Conservation (phyloP, 2,113 vertebrate genomes). For the Centropristis striata region DNA sequence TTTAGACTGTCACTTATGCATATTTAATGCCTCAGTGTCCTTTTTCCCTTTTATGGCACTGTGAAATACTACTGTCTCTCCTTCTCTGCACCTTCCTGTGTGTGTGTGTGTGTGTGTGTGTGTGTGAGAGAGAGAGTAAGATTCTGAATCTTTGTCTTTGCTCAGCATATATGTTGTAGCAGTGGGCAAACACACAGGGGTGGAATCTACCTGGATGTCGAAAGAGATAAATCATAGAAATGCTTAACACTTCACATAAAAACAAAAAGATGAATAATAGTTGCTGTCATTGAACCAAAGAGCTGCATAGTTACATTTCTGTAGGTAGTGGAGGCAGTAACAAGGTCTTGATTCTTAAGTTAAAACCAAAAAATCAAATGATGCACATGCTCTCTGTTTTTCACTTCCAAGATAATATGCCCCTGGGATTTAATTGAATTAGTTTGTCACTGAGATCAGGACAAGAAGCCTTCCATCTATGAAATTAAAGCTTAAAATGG, state of each 20-base stretch:
- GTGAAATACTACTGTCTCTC: conserved; percentile 78
- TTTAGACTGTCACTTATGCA: conserved; percentile 83
- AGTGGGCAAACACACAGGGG: conserved; percentile 20
- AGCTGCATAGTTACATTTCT: conserved; percentile 22
- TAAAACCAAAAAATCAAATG: too few species aligned
- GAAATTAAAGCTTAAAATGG: background rate
- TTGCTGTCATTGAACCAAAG: conserved; percentile 29
- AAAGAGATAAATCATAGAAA: conserved; percentile 30
- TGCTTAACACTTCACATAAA: background rate
- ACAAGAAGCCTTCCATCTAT: background rate
- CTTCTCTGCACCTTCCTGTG: conserved; percentile 39
- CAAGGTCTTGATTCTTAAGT: background rate
- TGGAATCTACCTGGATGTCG: conserved; percentile 21
- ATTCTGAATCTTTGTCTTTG: conserved; percentile 35
- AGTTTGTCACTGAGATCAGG: too few species aligned
- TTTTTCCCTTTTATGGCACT: conserved; percentile 78
- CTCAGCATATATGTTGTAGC: conserved; percentile 20
- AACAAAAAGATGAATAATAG: conserved; percentile 17
- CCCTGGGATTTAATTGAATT: background rate
- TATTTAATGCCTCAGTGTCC: conserved; percentile 84
- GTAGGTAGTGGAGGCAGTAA: conserved; percentile 9
- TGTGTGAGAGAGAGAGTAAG: conserved; percentile 34
- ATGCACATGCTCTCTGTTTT: background rate
- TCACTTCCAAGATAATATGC: background rate
- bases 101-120: conserved; percentile 26